Conservation (phyloP, 1,140 invertebrate genomes). For the Drosophila mayri region DNA sequence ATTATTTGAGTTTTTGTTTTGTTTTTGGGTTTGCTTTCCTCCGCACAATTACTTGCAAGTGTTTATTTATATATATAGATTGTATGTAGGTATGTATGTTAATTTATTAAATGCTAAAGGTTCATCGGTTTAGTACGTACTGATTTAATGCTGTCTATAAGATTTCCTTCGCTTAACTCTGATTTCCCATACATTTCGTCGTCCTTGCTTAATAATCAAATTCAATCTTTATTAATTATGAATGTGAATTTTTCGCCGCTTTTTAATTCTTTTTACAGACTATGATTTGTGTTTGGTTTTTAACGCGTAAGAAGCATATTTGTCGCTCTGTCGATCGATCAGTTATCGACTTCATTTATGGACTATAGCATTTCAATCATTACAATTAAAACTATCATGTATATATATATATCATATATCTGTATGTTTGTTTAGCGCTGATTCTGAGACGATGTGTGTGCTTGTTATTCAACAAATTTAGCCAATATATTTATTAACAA, state of each 20-base stretch:
- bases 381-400: slow-evolving; percentile 47
- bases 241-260: slow-evolving; percentile 10
- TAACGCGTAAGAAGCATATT: slow-evolving; percentile 37
- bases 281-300: slow-evolving; percentile 78
- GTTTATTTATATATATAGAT: slow-evolving; percentile 50
- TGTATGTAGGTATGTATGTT: slow-evolving; percentile 34
- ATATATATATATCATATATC: slow-evolving; percentile 19
- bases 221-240: not conserved
- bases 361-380: slow-evolving; percentile 27
- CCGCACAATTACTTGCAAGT: slow-evolving; percentile 48
- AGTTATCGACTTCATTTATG: slow-evolving; percentile 27
- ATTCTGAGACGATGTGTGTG: slow-evolving; percentile 4
- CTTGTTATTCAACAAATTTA: slow-evolving; percentile 15
- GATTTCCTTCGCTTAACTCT: slow-evolving; percentile 36
- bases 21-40: slow-evolving; percentile 3
- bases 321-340: slow-evolving; percentile 30
- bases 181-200: slow-evolving; percentile 7
- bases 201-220: slow-evolving; percentile 13
- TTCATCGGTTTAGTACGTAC: slow-evolving; percentile 59
- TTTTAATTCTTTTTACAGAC: slow-evolving; percentile 52
- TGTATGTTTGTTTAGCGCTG: slow-evolving; percentile 17
- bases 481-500: slow-evolving; percentile 25
- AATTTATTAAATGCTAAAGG: slow-evolving; percentile 71
- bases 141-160: slow-evolving; percentile 60
- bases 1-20: slow-evolving; percentile 46